phyloP scores from a whole-genome alignment of 1,140 invertebrate genomes.

The Neodiprion fabricii region DNA sequence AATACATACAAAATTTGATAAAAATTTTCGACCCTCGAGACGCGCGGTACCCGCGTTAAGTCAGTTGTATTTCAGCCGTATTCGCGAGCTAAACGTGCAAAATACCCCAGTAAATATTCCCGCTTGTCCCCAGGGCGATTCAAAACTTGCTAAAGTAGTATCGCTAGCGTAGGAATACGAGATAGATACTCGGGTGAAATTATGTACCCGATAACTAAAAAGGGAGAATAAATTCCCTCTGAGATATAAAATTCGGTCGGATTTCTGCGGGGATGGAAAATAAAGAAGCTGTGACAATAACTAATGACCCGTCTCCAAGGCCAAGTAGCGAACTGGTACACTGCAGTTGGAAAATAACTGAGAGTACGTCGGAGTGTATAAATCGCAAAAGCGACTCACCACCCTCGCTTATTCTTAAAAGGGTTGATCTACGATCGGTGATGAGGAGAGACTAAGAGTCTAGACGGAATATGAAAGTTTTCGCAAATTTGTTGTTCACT shows the following conservation, averaged over 20 bases:
- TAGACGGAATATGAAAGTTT: background rate
- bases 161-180: background rate
- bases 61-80: background rate
- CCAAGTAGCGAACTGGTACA: background rate
- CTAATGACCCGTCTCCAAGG: background rate
- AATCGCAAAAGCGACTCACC: background rate
- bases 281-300: background rate
- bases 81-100: background rate
- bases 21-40: background rate
- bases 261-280: background rate
- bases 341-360: background rate
- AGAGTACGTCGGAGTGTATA: background rate
- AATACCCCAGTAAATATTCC: background rate
- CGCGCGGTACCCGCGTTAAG: background rate
- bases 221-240: background rate
- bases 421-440: too few relatives aligned
- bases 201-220: background rate
- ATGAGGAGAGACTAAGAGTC: background rate
- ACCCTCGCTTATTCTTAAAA: too few relatives aligned
- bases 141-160: background rate
- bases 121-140: background rate
- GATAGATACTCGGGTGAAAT: background rate
- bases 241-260: conserved; percentile 2
- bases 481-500: too few relatives aligned
- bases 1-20: too few relatives aligned